Evolutionary conservation across 2,888 invertebrate species (phyloP).

Genomic region (Hirtodrosophila cameraria): DNA sequence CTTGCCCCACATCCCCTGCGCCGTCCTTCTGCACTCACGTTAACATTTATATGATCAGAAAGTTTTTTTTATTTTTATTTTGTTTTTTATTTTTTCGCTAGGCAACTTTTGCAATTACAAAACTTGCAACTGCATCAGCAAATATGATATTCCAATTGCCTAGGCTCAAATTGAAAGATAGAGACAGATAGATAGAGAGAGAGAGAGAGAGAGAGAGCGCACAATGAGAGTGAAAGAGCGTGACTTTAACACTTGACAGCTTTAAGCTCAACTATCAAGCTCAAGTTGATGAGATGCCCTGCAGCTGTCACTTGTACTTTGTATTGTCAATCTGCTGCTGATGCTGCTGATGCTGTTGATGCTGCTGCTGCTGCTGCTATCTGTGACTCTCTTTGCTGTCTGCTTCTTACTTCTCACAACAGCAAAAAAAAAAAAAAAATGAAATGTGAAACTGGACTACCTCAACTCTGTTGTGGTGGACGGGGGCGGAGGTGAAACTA

Average conservation of each 20-base stretch:
- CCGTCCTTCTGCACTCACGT: background rate
- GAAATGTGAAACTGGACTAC: conserved; percentile 23
- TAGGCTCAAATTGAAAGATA: background rate
- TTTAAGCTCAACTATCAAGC: conserved; percentile 29
- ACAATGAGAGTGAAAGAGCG: background rate
- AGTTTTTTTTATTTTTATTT: conserved; percentile 36
- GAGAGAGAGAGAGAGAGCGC: background rate
- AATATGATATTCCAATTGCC: conserved; percentile 32
- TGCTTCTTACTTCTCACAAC: too few relatives aligned
- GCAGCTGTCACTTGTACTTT: conserved; percentile 14
- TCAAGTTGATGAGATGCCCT: conserved; percentile 33
- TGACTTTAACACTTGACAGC: conserved; percentile 18
- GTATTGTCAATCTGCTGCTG: conserved; percentile 60
- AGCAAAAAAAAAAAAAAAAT: background rate
- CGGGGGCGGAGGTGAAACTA: conserved; percentile 13
- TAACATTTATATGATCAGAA: conserved; percentile 42
- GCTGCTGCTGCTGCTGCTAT: too few relatives aligned
- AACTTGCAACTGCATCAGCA: conserved; percentile 49
- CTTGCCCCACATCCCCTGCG: background rate
- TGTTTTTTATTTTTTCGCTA: conserved; percentile 27
- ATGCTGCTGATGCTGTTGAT: too few relatives aligned
- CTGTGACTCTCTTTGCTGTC: too few relatives aligned
- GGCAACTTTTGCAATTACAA: conserved; percentile 70
- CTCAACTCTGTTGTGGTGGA: conserved; percentile 6
- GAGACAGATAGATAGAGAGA: background rate